Base-by-base conservation (phyloP, 1,140 invertebrate genomes). In the Trachymyrmex septentrionalis region DNA sequence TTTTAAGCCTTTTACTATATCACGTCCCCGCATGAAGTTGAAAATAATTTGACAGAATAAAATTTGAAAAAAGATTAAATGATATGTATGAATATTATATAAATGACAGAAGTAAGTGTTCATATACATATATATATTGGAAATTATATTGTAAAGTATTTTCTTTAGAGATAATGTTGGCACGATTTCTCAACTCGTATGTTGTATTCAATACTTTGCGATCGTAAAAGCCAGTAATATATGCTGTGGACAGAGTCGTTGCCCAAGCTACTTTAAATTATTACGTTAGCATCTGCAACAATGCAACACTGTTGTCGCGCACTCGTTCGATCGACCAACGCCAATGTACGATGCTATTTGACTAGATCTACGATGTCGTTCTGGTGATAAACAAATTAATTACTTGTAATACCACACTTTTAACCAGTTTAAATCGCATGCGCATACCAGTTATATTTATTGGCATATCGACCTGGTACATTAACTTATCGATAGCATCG, bases 321-420 rank as follows among this genome's bases (percentile, higher is more conserved):
- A 19, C 10, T 38, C 67, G 27, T 6, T 72, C 67, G 34, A 38
- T 86, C 66, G 27, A 59, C 21, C 59, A 44, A 57, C 63, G 66
- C 55, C 80, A 84, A 75, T 84, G 50, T 71, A 84, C 55, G 69
- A 76, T 76, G 69, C 81, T 87, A 71, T 81, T 86, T 87, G 81
- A 87, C 89, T 90, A 90, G 89, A 53, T 87, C 89, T 90, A 90
- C 86, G 64, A 90, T 85, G 61, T 81, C 86, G 86, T 82, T 88
- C 44, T 82, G 86, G 59, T 82, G 89, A 90, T 90, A 91, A 91
- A 91, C 89, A 91, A 87, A 90, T 91, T 91, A 90, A 91, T 91
- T 90, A 89, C 61, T 64, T 64, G 48, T 63, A 73, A 81, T 59
- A 48, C n/a, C 34, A 48, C 34, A 53, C 55, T 89, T 78, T 76